Evolutionary conservation across 2,797 vertebrate species (phyloP).

Genomic region (Gobio occitaniae): DNA sequence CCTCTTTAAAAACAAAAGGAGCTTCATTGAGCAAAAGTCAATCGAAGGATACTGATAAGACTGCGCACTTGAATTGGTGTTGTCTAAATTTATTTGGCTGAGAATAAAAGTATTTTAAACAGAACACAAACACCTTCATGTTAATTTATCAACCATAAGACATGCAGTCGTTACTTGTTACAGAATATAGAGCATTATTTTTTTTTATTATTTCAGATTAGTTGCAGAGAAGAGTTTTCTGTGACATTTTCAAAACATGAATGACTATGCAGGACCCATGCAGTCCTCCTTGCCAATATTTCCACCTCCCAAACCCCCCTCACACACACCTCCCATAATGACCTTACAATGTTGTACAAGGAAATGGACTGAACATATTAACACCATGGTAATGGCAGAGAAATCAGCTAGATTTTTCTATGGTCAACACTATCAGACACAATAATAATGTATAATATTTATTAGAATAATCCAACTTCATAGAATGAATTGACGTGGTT

Average conservation of each 20-base stretch:
- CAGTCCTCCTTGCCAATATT: neutral
- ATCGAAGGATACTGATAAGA: neutral
- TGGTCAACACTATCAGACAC: neutral
- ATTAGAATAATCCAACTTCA: neutral
- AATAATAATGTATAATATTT: neutral
- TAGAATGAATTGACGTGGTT: neutral
- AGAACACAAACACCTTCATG: conserved; percentile 3
- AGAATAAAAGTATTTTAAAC: neutral
- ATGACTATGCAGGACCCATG: neutral
- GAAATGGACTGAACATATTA: neutral
- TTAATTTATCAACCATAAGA: neutral
- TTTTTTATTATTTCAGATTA: neutral
- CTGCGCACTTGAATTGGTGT: neutral
- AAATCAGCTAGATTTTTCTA: neutral
- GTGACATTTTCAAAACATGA: conserved; percentile 14
- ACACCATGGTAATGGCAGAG: neutral
- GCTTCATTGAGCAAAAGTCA: neutral
- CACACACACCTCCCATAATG: neutral
- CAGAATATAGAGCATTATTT: neutral
- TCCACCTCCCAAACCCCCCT: neutral
- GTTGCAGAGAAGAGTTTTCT: neutral
- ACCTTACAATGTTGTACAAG: neutral
- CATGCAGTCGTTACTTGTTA: neutral
- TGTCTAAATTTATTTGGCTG: neutral
- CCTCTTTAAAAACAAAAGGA: neutral